Base-by-base conservation (phyloP, 1,140 invertebrate species). In the Dendroctonus valens region DNA sequence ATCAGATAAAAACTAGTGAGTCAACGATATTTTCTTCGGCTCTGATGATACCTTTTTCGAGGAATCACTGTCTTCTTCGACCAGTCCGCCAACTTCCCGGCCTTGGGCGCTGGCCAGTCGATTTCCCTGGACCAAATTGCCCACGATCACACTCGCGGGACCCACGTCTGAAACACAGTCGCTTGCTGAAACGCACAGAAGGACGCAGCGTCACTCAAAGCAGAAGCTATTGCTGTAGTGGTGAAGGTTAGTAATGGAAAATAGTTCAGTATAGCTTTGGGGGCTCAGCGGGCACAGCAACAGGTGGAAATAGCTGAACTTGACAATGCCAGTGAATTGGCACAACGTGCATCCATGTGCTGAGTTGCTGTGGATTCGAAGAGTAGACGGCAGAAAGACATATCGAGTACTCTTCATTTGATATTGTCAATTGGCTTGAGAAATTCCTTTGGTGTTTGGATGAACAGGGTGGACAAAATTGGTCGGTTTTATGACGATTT, bases 131-230 rank as follows among this genome's bases (percentile, higher is more conserved):
- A 99, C 97, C 78, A 99, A 92, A 83, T 98, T 99, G 41, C 98
- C 98, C 67, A 99, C 97, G 87, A 99, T 98, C 54, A 99, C 96
- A 68, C 96, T 98, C 71, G 97, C 97, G 59, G 98, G 97, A 67
- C 96, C 96, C 74, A 99, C 93, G 84, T 98, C 96, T 95, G 87
- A 82, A 87, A 91, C 85, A 90, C 85, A 88, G 82, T 84, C 82
- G 79, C 82, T 83, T 85, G 84, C 84, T 86, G 84, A 77, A 79
- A 77, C 75, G 75, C 79, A 78, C 73, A 77, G 75, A 75, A 76
- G 59, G 54, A 57, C 44, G 76, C 72, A 75, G 73, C 74, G 76
- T 78, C 77, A 76, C 72, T 77, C 77, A 78, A 68, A 68, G 65
- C 65, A 73, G 55, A 77, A 77, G 76, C 76, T 76, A 59, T 57